Percentiles rank a stretch among this genome's conserved stretches.
Conservation (phyloP, 2,113 vertebrate genomes). For the Embiotoca jacksoni region DNA sequence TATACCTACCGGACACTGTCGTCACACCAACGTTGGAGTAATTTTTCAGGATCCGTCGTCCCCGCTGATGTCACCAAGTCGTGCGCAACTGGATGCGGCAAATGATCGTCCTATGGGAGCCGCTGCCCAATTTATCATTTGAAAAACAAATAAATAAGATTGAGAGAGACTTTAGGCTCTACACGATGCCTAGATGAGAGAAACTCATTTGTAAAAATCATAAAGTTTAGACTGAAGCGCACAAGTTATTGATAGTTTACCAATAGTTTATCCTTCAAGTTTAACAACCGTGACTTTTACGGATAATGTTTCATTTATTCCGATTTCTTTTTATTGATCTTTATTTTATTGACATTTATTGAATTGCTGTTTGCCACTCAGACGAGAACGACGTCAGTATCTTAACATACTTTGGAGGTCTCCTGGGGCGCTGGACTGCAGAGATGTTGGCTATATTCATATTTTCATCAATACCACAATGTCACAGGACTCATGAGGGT, state of each 20-base stretch:
- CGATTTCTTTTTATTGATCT: neutral
- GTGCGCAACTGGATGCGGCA: slow-evolving; percentile 69
- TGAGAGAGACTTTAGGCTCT: neutral
- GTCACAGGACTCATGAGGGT: slow-evolving; percentile 31
- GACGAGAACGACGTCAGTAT: neutral
- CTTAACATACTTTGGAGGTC: slow-evolving; percentile 1
- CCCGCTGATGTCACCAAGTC: slow-evolving; percentile 81
- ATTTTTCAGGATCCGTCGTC: slow-evolving; percentile 76
- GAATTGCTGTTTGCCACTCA: no score
- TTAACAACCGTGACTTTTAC: neutral
- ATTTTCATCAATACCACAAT: slow-evolving; percentile 23
- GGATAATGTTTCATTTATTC: neutral
- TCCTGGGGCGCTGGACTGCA: slow-evolving; percentile 26
- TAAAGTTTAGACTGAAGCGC: neutral
- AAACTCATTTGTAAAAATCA: slow-evolving; percentile 22
- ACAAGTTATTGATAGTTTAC: neutral
- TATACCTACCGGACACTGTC: slow-evolving; percentile 79
- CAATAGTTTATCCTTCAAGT: neutral
- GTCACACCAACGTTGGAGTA: slow-evolving; percentile 83
- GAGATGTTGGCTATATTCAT: slow-evolving; percentile 6
- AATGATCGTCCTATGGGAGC: slow-evolving; percentile 41
- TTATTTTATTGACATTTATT: no score
- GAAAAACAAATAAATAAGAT: slow-evolving; percentile 36
- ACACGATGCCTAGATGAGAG: neutral
- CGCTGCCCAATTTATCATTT: slow-evolving; percentile 40